Evolutionary conservation across 2,888 invertebrate species (phyloP), one percentile per base, ranked within the genome.

Genomic region (Chloroclystis v-ata): DNA sequence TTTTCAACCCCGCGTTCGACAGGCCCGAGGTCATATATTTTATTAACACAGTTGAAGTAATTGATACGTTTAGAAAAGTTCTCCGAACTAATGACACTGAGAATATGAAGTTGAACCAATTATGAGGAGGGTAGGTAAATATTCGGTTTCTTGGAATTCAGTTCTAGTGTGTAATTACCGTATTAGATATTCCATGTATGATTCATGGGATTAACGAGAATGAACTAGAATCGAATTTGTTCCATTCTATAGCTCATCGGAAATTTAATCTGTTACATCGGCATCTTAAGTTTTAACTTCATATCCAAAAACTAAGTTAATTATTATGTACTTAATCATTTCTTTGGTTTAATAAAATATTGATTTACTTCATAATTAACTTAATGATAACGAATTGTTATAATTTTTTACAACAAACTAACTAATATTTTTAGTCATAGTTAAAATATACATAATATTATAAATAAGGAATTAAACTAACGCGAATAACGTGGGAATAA

Each of bases 21-120:
- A 54, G 50, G 12, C 39, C 46, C 72, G 65, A 65, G 56, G 28
- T 48, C 11, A 1, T 32, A 67, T 82, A 57, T 61, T 65, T 80
- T 72, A 82, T 82, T 82, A 69, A 56, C 48, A 69, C 64, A 65
- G 59, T 65, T 60, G 55, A 63, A 54, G 68, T 79, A 78, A 78
- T 81, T 78, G 75, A 70, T 70, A 74, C 67, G 73, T 78, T 75
- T 61, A 67, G 64, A 65, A 65, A 59, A 66, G 61, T 77, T 72
- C 67, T 63, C 52, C 61, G 72, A 67, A 69, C 46, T 59, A 61
- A 66, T 63, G 60, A 73, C 65, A 66, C 61, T 60, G 59, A 55
- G 59, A 59, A 54, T 53, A 49, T 43, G 45, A 35, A 35, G 35
- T 35, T 16, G 20, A 57, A 43, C 49, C 64, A 65, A 69, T 72